Base-by-base conservation (phyloP, 2,113 vertebrate genomes). In the Steatornis caripensis region DNA sequence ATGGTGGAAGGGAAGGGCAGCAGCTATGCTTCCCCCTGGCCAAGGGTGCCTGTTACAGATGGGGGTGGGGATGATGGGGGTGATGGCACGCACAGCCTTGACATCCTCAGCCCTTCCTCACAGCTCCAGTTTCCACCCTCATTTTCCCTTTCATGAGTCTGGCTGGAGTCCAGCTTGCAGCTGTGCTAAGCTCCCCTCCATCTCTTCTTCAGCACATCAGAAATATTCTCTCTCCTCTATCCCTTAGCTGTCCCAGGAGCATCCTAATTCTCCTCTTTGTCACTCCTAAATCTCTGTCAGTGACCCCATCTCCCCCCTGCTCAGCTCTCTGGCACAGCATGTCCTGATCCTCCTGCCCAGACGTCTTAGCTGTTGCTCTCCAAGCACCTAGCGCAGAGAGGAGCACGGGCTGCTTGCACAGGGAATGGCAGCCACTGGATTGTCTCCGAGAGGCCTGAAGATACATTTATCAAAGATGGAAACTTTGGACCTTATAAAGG, bases 261-360 rank as follows among this genome's bases (percentile, higher is more conserved):
- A 84, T 26, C 34, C 24, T 34, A 34, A 57, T 36, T 61, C 41
- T 61, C 54, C 0, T 1, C 7, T 39, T n/a, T 46, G 10, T 30
- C 16, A 15, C 32, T 80, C 51, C 6, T 51, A 39, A 64, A 49
- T 48, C 17, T 66, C 46, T n/a, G n/a, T n/a, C 2, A 0, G 32
- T 0, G 1, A n/a, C 3, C 5, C 8, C 0, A 0, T 12, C 16
- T 66, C 37, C 13, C n/a, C 29, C 55, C 69, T 23, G 41, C 43
- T 84, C 49, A 55, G 39, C n/a, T 58, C 34, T 58, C 22, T 22
- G 5, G 17, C 60, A n/a, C 29, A 36, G 14, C 2, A 0, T 7
- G 7, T 30, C 51, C 46, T 32, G 15, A 41, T 55, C 21, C 58
- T 76, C 20, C 36, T 37, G 20, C 15, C 27, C 30, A 65, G 36